Conservation (phyloP, 2,888 invertebrate species). For the Temnothorax ravouxi region DNA sequence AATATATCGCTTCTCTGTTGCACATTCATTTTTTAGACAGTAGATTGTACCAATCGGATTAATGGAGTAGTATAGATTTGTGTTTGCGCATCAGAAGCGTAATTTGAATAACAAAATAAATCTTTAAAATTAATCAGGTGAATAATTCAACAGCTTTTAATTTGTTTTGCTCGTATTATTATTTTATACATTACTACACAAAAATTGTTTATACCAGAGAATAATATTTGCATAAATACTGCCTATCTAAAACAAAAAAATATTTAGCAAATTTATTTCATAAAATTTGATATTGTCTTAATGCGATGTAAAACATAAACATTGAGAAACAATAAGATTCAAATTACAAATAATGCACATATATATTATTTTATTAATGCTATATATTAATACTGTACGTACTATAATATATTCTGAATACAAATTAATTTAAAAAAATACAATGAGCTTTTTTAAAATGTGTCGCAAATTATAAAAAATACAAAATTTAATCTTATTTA, state of each 20-base stretch:
- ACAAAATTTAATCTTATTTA: not conserved
- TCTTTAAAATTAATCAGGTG: not conserved
- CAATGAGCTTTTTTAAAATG: not conserved
- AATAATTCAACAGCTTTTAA: not conserved
- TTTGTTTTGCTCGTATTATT: too few species aligned
- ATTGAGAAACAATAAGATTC: not conserved
- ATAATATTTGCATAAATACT: slow-evolving; percentile 11
- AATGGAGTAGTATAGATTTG: slow-evolving; percentile 6
- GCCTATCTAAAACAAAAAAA: not conserved
- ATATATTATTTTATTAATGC: not conserved
- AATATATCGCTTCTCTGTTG: slow-evolving; percentile 16
- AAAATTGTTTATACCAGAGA: not conserved
- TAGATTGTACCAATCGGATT: not conserved
- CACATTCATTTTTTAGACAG: slow-evolving; percentile 21
- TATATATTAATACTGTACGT: not conserved
- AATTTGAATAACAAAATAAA: not conserved
- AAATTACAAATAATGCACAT: not conserved
- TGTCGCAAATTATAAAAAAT: not conserved
- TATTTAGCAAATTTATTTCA: not conserved
- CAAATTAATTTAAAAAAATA: not conserved
- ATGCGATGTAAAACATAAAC: not conserved
- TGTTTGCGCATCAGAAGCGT: not conserved
- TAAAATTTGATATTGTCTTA: slow-evolving; percentile 5
- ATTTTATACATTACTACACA: not conserved
- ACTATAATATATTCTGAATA: not conserved